phyloP scores from a whole-genome alignment of 2,888 invertebrate genomes.

The Catocala sponsa region DNA sequence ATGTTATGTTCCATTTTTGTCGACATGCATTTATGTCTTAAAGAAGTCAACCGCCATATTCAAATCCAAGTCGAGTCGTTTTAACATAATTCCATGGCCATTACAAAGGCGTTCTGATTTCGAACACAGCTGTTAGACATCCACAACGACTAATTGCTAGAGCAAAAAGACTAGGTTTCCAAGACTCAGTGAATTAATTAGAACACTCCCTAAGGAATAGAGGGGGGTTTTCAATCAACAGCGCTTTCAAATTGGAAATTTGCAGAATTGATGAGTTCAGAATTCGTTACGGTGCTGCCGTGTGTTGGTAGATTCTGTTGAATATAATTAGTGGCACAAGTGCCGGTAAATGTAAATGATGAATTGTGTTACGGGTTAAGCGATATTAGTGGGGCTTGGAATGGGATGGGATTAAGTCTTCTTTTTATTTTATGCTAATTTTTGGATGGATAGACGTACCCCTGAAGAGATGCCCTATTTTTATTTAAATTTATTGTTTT shows the following conservation, averaged over 20 bases:
- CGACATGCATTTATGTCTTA: too few species aligned
- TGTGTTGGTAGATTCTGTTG: conserved; percentile 34
- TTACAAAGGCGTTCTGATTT: conserved; percentile 13
- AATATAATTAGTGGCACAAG: conserved; percentile 41
- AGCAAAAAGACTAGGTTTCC: conserved; percentile 43
- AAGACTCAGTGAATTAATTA: conserved; percentile 46
- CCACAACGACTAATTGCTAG: conserved; percentile 40
- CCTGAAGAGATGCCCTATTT: too few species aligned
- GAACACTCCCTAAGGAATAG: conserved; percentile 23
- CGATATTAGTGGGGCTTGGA: not conserved
- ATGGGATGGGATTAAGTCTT: not conserved
- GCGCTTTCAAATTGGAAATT: conserved; percentile 52
- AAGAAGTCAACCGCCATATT: too few species aligned
- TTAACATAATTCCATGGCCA: too few species aligned
- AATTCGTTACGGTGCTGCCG: conserved; percentile 39
- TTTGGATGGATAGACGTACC: too few species aligned
- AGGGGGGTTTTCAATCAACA: conserved; percentile 51
- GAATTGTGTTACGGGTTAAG: conserved; percentile 1
- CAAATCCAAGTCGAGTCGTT: too few species aligned
- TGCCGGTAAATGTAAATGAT: not conserved
- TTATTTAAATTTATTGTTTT: too few species aligned
- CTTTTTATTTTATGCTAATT: not conserved
- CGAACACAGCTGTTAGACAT: conserved; percentile 10
- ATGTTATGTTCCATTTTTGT: too few species aligned
- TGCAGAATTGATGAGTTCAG: conserved; percentile 55